phyloP scores from a whole-genome alignment of 2,113 vertebrate genomes.

The Aphyosemion australe region DNA sequence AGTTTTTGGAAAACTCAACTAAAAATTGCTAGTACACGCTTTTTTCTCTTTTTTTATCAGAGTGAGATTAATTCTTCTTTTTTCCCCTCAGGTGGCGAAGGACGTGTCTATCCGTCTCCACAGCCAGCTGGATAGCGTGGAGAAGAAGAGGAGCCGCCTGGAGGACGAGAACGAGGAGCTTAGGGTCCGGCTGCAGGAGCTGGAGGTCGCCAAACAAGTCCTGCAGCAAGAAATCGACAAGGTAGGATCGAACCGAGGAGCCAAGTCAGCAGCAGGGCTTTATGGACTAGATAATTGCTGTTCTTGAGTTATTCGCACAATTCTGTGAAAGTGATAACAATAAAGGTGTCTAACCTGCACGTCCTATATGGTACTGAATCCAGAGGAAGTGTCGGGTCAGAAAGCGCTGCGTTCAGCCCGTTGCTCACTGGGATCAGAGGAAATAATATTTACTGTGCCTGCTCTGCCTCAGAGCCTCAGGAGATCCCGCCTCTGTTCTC shows the following conservation, averaged over 20 bases:
- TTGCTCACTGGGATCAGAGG: constrained; percentile 3
- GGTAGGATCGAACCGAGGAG: constrained; percentile 68
- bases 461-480: constrained; percentile 17
- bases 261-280: neutral
- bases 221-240: constrained; percentile 95
- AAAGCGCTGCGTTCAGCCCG: constrained; percentile 14
- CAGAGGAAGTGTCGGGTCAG: neutral
- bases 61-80: neutral
- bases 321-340: no score
- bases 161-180: constrained; percentile 96
- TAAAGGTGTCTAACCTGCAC: no score
- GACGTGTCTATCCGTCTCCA: constrained; percentile 96
- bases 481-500: constrained; percentile 26
- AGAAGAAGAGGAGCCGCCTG: constrained; percentile 90
- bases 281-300: no score
- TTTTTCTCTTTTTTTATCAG: no score
- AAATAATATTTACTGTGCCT: constrained; percentile 29
- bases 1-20: no score
- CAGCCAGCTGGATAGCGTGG: constrained; percentile 90
- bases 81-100: constrained; percentile 88
- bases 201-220: constrained; percentile 95
- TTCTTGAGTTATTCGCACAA: no score
- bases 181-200: constrained; percentile 89
- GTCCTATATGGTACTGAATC: no score
- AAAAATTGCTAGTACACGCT: no score